A percentile compares a stretch with the other conserved stretches of the same genome.
Conservation (phyloP, 2,797 vertebrate species). For the Dromococcyx pavoninus region DNA sequence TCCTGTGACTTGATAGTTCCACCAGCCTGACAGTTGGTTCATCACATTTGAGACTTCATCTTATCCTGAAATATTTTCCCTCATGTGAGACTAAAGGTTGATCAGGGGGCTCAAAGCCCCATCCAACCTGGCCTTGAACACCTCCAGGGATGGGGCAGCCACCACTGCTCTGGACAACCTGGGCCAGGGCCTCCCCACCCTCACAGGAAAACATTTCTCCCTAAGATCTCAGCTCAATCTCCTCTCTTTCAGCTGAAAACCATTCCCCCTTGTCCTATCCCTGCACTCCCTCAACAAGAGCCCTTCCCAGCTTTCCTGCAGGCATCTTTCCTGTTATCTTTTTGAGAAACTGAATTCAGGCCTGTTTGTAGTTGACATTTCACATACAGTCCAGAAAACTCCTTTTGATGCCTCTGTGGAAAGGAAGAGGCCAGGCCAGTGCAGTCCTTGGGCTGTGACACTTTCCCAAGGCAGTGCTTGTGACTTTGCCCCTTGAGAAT, state of each 20-base stretch:
- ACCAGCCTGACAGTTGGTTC: neutral
- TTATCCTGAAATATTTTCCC: neutral
- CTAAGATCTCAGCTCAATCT: no score
- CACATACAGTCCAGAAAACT: neutral
- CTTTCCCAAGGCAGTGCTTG: neutral
- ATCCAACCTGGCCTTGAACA: no score
- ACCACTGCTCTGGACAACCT: no score
- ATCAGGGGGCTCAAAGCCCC: no score
- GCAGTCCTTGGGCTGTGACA: neutral
- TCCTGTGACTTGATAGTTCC: neutral
- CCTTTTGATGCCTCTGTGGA: neutral
- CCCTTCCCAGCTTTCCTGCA: no score
- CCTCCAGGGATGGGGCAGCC: no score
- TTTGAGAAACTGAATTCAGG: neutral
- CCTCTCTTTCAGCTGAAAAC: no score
- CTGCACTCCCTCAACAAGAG: no score
- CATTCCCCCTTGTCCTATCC: no score
- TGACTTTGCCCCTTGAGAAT: neutral
- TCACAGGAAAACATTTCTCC: no score
- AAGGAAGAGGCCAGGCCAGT: neutral
- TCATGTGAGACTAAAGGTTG: neutral
- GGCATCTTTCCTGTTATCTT: neutral
- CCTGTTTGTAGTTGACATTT: neutral
- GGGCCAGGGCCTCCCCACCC: no score
- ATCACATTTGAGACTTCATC: neutral